Conservation (phyloP, 2,888 invertebrate genomes). For the Cristatella mucedo region DNA sequence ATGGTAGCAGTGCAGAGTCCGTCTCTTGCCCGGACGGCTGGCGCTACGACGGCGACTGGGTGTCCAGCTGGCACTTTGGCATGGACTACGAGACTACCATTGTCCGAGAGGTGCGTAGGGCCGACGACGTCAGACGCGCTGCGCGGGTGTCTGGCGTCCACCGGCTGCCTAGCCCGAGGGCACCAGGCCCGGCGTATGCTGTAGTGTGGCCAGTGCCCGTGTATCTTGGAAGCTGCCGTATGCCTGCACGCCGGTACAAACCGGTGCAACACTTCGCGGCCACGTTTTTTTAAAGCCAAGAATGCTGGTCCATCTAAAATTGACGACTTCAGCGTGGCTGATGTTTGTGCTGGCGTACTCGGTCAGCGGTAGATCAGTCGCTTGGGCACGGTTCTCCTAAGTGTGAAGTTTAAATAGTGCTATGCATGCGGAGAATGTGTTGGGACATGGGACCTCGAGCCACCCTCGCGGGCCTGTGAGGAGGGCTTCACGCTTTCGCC, state of each 20-base stretch:
- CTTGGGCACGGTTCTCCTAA: too few species aligned
- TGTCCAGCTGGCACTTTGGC: too few species aligned
- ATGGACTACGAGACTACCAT: slow-evolving; percentile 18
- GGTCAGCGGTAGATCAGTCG: too few species aligned
- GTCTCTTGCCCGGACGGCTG: slow-evolving; percentile 17
- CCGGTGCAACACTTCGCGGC: neutral
- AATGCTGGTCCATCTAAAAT: too few species aligned
- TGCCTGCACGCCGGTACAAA: neutral
- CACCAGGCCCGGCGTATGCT: neutral
- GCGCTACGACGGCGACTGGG: too few species aligned
- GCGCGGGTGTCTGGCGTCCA: neutral
- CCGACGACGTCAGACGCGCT: neutral
- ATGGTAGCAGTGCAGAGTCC: slow-evolving; percentile 14
- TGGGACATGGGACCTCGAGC: too few species aligned
- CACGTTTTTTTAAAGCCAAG: neutral
- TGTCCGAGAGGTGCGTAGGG: slow-evolving; percentile 18
- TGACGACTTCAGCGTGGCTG: too few species aligned
- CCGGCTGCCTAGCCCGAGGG: neutral
- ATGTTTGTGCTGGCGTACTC: too few species aligned
- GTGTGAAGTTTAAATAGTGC: too few species aligned
- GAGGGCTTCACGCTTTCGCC: too few species aligned
- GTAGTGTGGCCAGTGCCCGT: neutral
- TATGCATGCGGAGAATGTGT: too few species aligned
- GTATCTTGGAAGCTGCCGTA: neutral
- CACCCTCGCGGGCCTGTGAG: too few species aligned